Percentiles rank a stretch among this genome's conserved stretches.
phyloP scores from a whole-genome alignment of 2,113 vertebrate genomes.

The Dendropsophus ebraccatus region DNA sequence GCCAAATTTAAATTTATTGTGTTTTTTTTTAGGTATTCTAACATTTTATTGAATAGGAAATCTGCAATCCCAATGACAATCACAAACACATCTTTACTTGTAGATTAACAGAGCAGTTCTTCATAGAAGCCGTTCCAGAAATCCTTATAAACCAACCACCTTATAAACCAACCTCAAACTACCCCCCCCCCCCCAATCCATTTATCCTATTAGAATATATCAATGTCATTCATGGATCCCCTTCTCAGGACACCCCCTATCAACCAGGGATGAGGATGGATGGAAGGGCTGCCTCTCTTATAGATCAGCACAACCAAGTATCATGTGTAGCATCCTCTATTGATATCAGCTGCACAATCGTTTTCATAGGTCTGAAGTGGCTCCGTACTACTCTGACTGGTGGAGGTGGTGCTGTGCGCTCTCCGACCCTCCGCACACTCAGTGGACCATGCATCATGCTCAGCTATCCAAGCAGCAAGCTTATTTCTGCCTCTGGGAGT shows the following conservation, averaged over 20 bases:
- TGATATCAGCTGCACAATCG: background rate
- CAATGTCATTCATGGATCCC: background rate
- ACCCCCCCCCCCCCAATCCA: too few species aligned
- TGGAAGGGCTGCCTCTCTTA: background rate
- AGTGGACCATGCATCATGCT: too few species aligned
- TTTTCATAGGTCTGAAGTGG: background rate
- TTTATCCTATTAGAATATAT: background rate
- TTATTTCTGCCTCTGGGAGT: background rate
- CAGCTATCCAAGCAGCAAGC: background rate
- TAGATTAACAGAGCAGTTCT: background rate
- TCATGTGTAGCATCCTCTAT: background rate
- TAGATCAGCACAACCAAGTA: background rate
- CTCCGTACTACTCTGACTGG: background rate
- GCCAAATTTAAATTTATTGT: too few species aligned
- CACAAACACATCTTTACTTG: background rate
- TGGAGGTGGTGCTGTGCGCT: background rate
- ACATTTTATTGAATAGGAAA: background rate
- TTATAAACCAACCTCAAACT: background rate
- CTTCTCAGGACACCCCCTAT: background rate
- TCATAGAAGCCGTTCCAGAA: background rate
- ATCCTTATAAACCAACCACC: background rate
- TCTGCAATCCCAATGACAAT: background rate
- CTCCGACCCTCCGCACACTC: background rate
- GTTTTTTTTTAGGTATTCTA: background rate
- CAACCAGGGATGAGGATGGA: background rate